Conservation (phyloP, 2,888 invertebrate genomes). For the Dryadula phaetusa region DNA sequence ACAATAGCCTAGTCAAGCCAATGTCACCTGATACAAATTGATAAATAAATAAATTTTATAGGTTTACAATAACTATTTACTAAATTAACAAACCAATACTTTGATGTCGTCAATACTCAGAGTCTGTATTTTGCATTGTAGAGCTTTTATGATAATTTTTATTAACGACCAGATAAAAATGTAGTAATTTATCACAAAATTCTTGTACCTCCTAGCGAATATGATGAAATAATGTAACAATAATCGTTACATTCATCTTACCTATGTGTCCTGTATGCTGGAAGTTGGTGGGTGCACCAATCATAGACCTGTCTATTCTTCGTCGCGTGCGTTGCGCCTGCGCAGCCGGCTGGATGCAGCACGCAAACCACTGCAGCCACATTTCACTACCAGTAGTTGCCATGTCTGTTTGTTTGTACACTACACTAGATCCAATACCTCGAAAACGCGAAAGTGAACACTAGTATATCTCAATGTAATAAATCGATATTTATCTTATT, state of each 20-base stretch:
- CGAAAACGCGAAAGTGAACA: conserved; percentile 34
- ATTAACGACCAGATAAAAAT: no score
- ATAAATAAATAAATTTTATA: no score
- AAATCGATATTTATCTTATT: not conserved
- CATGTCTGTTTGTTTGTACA: conserved; percentile 69
- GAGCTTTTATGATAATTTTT: no score
- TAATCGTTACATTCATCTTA: conserved; percentile 52
- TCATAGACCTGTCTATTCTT: conserved; percentile 96
- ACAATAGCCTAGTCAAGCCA: not conserved
- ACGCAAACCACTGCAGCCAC: conserved; percentile 96
- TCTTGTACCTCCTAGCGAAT: no score
- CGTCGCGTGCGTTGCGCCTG: conserved; percentile 89
- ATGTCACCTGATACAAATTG: no score
- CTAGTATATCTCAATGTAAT: conserved; percentile 1
- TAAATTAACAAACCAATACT: no score
- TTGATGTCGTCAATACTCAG: no score
- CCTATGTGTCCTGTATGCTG: conserved; percentile 92
- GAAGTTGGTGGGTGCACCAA: conserved; percentile 97
- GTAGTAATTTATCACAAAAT: no score
- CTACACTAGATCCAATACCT: conserved; percentile 47
- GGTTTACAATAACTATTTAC: no score
- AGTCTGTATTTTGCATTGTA: no score
- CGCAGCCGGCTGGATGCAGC: conserved; percentile 93
- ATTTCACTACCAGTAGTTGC: conserved; percentile 91
- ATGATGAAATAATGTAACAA: no score